Evolutionary conservation across 2,888 invertebrate species (phyloP).

Genomic region (Anoncus sp.): DNA sequence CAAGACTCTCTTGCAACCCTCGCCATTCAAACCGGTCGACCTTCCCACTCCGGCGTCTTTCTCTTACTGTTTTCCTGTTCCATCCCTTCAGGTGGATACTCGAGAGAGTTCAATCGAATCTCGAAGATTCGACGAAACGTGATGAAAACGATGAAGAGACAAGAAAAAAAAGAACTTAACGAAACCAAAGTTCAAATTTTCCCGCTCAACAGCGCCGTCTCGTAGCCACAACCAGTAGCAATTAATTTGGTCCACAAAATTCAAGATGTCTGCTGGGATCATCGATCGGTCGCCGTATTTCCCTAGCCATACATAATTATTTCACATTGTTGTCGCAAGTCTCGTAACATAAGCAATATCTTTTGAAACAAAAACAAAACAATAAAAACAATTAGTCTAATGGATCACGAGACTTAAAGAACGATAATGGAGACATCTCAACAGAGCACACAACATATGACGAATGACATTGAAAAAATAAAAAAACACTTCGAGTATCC

Average conservation of each 20-base stretch:
- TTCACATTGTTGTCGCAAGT: conserved; percentile 23
- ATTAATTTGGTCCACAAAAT: conserved; percentile 25
- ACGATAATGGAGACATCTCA: background rate
- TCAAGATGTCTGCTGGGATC: conserved; percentile 35
- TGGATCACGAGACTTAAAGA: background rate
- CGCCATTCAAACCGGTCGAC: conserved; percentile 24
- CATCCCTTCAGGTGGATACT: background rate
- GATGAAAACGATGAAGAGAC: conserved; percentile 15
- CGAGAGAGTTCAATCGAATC: background rate
- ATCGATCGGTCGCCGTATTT: conserved; percentile 44
- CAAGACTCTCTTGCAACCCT: conserved; percentile 51
- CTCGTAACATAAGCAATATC: conserved; percentile 4
- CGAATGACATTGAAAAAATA: background rate
- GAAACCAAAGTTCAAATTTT: conserved; percentile 46
- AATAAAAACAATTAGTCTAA: background rate
- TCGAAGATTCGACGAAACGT: conserved; percentile 8
- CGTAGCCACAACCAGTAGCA: conserved; percentile 5
- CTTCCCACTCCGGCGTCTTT: conserved; percentile 5
- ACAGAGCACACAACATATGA: no score
- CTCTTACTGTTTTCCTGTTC: background rate
- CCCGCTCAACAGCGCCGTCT: conserved; percentile 37
- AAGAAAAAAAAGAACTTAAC: conserved; percentile 2
- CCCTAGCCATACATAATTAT: conserved; percentile 9
- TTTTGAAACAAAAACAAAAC: conserved; percentile 3
- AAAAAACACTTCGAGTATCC: conserved; percentile 30